Conservation (phyloP, 2,888 invertebrate species). For the Pammene aurita region DNA sequence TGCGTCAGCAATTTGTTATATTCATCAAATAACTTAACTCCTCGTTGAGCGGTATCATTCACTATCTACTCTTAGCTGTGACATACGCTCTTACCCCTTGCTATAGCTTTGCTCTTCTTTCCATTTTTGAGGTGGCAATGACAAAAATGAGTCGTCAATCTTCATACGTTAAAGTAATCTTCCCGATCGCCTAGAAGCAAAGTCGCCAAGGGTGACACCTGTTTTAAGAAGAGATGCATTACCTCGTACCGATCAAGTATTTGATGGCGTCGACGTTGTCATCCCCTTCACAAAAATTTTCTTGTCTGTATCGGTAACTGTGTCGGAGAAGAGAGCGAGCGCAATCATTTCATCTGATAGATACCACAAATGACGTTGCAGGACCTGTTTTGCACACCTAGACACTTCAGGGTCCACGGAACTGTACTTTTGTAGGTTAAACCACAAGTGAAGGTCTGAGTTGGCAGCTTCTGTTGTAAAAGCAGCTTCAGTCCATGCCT, state of each 20-base stretch:
- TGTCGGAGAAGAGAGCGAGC: slow-evolving; percentile 42
- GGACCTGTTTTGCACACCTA: slow-evolving; percentile 36
- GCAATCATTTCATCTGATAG: slow-evolving; percentile 42
- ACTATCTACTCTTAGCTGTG: not conserved
- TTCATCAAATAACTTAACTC: slow-evolving; percentile 1
- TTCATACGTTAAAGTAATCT: too few species aligned
- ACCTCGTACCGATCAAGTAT: slow-evolving; percentile 2
- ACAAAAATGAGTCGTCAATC: not conserved
- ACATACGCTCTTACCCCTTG: not conserved
- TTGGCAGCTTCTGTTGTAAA: too few species aligned
- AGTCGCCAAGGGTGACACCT: too few species aligned
- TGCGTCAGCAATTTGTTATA: not conserved
- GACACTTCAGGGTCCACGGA: slow-evolving; percentile 32
- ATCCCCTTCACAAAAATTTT: slow-evolving; percentile 36
- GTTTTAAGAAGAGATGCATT: too few species aligned
- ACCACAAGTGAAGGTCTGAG: too few species aligned
- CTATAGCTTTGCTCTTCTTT: not conserved
- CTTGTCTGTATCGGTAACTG: slow-evolving; percentile 33
- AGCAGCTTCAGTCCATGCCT: too few species aligned
- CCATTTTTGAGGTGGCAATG: not conserved
- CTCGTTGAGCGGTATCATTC: slow-evolving; percentile 1
- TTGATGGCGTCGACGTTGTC: not conserved
- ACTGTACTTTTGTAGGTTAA: slow-evolving; percentile 23
- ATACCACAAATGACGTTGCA: slow-evolving; percentile 41
- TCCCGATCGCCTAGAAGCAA: too few species aligned